Evolutionary conservation across 2,888 invertebrate species (phyloP).

Genomic region (Polylopha cassiicola): DNA sequence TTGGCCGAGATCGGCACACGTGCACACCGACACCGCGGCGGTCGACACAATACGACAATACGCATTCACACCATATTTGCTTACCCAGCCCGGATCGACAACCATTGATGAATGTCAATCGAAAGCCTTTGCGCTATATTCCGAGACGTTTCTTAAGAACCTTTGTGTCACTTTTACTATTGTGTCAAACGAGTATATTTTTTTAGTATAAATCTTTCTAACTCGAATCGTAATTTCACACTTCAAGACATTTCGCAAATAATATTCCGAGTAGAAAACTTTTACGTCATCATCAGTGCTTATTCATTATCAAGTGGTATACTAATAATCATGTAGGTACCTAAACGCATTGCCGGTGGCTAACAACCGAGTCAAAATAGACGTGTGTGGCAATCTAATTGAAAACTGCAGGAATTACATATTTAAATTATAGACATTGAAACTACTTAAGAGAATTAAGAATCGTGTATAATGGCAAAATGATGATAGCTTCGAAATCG

Average conservation of each 20-base stretch:
- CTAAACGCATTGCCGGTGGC: background rate
- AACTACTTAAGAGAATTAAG: conserved; percentile 16
- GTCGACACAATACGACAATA: conserved; percentile 39
- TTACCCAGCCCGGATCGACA: conserved; percentile 37
- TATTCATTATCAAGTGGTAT: no score
- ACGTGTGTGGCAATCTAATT: no score
- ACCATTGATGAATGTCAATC: conserved; percentile 36
- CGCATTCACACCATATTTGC: conserved; percentile 56
- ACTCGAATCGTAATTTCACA: conserved; percentile 15
- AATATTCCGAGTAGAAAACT: conserved; percentile 15
- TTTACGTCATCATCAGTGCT: conserved; percentile 2
- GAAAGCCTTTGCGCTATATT: conserved; percentile 35
- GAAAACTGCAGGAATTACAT: conserved; percentile 5
- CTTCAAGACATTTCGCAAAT: conserved; percentile 15
- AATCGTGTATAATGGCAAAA: conserved; percentile 23
- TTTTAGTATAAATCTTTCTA: conserved; percentile 6
- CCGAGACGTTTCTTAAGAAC: conserved; percentile 26
- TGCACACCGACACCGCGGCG: conserved; percentile 35
- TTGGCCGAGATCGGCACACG: conserved; percentile 48
- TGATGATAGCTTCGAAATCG: conserved; percentile 26
- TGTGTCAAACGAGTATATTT: conserved; percentile 8
- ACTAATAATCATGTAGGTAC: no score
- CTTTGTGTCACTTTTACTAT: conserved; percentile 27
- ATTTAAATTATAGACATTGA: conserved; percentile 17
- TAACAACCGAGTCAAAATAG: conserved; percentile 2